Percentiles rank a stretch among this genome's conserved stretches.
Evolutionary conservation across 2,888 invertebrate species (phyloP).

Genomic region (Ephialtes manifestator): DNA sequence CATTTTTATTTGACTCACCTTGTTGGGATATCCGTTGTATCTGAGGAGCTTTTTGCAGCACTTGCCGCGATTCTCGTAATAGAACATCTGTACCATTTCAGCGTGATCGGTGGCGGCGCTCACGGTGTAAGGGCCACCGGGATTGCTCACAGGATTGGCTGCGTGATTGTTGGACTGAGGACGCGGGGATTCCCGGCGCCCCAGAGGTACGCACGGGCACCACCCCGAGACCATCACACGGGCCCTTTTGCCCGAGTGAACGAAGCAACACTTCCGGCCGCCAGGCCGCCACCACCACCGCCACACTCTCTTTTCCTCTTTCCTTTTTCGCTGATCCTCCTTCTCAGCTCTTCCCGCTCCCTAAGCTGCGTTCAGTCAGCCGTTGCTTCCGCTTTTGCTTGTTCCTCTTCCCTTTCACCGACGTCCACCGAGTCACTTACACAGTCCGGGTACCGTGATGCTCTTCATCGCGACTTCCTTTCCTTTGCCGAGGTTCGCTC

Average conservation of each 20-base stretch:
- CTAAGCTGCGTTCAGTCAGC: slow-evolving; percentile 35
- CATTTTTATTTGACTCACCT: slow-evolving; percentile 87
- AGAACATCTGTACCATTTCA: slow-evolving; percentile 89
- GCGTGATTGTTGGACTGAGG: slow-evolving; percentile 78
- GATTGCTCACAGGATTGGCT: slow-evolving; percentile 68
- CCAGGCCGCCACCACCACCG: slow-evolving; percentile 65
- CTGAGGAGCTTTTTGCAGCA: slow-evolving; percentile 93
- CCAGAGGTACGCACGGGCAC: slow-evolving; percentile 87
- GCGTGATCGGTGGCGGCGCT: slow-evolving; percentile 83
- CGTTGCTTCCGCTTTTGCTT: slow-evolving; percentile 39
- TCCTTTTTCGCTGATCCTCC: slow-evolving; percentile 5
- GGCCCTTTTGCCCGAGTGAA: slow-evolving; percentile 77
- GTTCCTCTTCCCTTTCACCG: slow-evolving; percentile 41
- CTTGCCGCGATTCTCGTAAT: slow-evolving; percentile 93
- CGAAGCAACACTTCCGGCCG: slow-evolving; percentile 71
- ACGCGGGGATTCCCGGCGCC: slow-evolving; percentile 85
- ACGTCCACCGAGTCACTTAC: slow-evolving; percentile 64
- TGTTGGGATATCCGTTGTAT: slow-evolving; percentile 94
- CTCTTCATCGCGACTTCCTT: slow-evolving; percentile 62
- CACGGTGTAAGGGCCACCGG: slow-evolving; percentile 83
- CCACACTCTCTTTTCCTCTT: slow-evolving; percentile 58
- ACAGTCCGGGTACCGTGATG: slow-evolving; percentile 54
- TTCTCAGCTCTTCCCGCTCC: slow-evolving; percentile 34
- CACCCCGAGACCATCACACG: slow-evolving; percentile 86
- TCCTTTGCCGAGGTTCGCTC: slow-evolving; percentile 29